A percentile compares a stretch with the other conserved stretches of the same genome.
Evolutionary conservation across 2,113 vertebrate genomes (phyloP).

Genomic region (Alligator sinensis): DNA sequence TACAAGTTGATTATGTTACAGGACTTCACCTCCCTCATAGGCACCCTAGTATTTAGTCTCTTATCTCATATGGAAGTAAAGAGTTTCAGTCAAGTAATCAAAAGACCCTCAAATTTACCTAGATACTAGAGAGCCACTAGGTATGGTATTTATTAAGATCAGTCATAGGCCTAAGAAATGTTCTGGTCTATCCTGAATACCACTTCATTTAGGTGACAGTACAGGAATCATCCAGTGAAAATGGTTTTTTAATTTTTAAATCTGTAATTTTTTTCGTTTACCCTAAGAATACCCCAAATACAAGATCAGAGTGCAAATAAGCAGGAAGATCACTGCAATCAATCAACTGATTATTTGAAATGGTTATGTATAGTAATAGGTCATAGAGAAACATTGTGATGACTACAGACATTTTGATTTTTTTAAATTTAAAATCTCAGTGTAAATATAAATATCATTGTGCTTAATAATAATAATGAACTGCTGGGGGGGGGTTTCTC

Average conservation of each 20-base stretch:
- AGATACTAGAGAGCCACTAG: not conserved
- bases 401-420: not conserved
- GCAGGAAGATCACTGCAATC: not conserved
- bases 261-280: not conserved
- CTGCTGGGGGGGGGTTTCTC: not conserved
- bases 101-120: not conserved
- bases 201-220: not conserved
- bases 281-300: not conserved
- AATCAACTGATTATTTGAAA: not conserved
- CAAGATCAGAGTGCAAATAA: not conserved
- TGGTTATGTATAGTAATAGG: not conserved
- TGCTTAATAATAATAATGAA: not conserved
- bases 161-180: not conserved
- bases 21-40: not conserved
- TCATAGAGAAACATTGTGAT: accelerated
- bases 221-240: not conserved
- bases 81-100: not conserved
- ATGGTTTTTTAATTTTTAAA: not conserved
- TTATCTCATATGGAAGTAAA: not conserved
- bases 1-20: not conserved
- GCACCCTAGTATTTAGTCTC: not conserved
- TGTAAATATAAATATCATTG: not conserved
- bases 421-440: not conserved
- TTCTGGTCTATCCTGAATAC: not conserved
- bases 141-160: not conserved